Evolutionary conservation across 2,888 invertebrate species (phyloP).

Genomic region (Drosophila nr. fundita): DNA sequence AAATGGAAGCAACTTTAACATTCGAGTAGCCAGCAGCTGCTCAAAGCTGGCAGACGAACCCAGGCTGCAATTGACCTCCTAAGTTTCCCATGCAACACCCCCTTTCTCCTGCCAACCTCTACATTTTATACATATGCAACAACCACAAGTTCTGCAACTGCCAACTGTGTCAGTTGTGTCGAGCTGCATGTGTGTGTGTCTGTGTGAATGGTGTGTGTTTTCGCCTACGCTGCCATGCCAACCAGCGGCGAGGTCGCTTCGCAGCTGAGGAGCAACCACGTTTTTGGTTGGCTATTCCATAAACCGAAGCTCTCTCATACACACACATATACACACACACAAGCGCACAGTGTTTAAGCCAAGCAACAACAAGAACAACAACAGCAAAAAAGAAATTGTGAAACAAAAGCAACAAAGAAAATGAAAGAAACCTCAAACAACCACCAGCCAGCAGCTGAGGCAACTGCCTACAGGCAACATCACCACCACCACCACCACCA

Average conservation of each 20-base stretch:
- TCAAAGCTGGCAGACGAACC: conserved; percentile 26
- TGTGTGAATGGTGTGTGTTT: conserved; percentile 26
- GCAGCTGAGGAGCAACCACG: conserved; percentile 70
- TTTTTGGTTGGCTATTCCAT: conserved; percentile 83
- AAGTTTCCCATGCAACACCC: conserved; percentile 13
- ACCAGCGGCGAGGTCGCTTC: conserved; percentile 76
- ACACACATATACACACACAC: conserved; percentile 22
- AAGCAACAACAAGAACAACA: conserved; percentile 29
- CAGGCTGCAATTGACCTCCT: conserved; percentile 49
- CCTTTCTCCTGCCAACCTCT: neutral
- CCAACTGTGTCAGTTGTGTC: conserved; percentile 72
- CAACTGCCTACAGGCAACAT: conserved; percentile 22
- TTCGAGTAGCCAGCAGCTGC: conserved; percentile 44
- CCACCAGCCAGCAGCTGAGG: conserved; percentile 58
- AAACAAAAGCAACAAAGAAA: conserved; percentile 80
- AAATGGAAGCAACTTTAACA: conserved; percentile 54
- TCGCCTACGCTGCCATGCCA: conserved; percentile 75
- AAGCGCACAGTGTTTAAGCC: conserved; percentile 20
- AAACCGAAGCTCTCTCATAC: conserved; percentile 62
- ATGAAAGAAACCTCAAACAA: conserved; percentile 79
- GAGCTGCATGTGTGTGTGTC: conserved; percentile 13
- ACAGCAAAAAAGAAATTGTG: conserved; percentile 66
- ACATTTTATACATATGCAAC: conserved; percentile 39
- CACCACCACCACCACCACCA: conserved; percentile 22
- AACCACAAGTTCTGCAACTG: conserved; percentile 42